Percentiles rank a stretch among this genome's conserved stretches.
Conservation (phyloP, 2,113 vertebrate species). For the Rhodinocichla rosea region DNA sequence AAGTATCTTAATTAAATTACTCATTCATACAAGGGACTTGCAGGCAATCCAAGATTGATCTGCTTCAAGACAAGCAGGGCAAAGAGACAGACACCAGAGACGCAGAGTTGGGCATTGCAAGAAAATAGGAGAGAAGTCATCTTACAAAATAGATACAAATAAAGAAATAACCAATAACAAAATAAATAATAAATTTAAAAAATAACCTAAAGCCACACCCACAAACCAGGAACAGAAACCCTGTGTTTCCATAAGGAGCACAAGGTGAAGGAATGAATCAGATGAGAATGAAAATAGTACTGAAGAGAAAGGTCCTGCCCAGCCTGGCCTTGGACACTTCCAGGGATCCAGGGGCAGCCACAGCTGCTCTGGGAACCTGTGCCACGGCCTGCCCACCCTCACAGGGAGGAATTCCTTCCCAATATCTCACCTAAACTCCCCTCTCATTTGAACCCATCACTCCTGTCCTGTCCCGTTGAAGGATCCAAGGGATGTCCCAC, state of each 20-base stretch:
- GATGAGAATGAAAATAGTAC: neutral
- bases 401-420: neutral
- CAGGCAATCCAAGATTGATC: neutral
- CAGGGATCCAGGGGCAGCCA: neutral
- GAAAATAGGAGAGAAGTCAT: neutral
- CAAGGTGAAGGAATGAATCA: neutral
- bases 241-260: neutral
- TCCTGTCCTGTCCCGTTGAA: neutral
- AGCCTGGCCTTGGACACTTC: neutral
- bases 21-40: neutral
- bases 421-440: neutral
- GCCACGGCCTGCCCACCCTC: neutral
- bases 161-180: neutral
- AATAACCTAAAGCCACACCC: neutral
- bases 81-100: rapidly evolving
- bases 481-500: neutral
- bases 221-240: neutral
- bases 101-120: neutral
- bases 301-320: neutral
- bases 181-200: neutral
- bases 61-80: neutral
- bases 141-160: neutral
- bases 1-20: conserved; percentile 38
- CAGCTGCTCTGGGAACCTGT: neutral
- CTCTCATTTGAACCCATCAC: neutral